Evolutionary conservation across 1,140 invertebrate species (phyloP).

Genomic region (Drosophila insularis): DNA sequence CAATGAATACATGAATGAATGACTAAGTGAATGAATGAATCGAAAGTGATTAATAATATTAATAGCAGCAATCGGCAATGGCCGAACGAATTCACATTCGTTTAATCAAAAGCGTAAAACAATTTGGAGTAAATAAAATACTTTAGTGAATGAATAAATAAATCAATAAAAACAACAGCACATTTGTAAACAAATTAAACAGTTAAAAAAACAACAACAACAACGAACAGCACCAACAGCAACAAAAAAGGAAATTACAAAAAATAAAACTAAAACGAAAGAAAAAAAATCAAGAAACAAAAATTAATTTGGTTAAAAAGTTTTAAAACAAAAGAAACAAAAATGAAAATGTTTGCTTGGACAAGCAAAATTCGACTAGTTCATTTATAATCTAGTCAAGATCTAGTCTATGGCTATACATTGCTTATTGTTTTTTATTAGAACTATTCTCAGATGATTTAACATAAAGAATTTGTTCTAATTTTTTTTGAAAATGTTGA

Average conservation of each 20-base stretch:
- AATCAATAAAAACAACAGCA: conserved; percentile 61
- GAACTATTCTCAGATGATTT: too few relatives aligned
- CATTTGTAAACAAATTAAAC: conserved; percentile 65
- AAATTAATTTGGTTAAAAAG: neutral
- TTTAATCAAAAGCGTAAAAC: conserved; percentile 32
- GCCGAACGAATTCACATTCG: conserved; percentile 28
- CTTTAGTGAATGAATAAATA: conserved; percentile 69
- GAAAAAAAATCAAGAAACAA: neutral
- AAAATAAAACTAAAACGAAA: neutral
- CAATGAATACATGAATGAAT: neutral
- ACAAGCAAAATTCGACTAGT: neutral
- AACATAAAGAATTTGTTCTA: too few relatives aligned
- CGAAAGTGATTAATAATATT: conserved; percentile 30
- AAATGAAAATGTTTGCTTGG: neutral
- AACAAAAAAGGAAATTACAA: conserved; percentile 1
- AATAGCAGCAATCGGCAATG: conserved; percentile 19
- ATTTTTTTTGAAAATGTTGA: too few relatives aligned
- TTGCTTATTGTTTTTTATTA: too few relatives aligned
- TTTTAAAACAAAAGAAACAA: neutral
- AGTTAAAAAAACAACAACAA: conserved; percentile 22
- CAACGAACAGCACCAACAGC: neutral
- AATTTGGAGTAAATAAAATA: conserved; percentile 60
- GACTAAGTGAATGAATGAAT: conserved; percentile 32
- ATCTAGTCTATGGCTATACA: neutral
- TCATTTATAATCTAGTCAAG: neutral